These are phyloP conservation scores for Callimorpha dominula DNA, from an alignment of 2,888 invertebrate species.

Conservation along the genomic window DNA sequence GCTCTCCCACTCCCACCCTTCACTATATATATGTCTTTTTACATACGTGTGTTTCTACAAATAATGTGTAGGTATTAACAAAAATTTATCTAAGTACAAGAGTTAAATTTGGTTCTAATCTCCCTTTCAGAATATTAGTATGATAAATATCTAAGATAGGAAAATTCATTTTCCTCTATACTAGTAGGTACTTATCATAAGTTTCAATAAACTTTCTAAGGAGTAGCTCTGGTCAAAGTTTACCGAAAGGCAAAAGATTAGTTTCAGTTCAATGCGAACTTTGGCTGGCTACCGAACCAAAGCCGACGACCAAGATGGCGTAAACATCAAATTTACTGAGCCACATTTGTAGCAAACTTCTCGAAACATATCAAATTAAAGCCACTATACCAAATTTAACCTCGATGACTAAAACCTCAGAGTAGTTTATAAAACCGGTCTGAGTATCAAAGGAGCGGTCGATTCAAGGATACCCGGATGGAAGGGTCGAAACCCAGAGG, in stretches of 20 bases:
- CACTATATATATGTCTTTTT: too few relatives aligned
- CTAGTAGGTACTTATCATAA: constrained; percentile 1
- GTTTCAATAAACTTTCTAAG: constrained; percentile 5
- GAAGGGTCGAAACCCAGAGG: constrained; percentile 16
- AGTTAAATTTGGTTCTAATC: background rate
- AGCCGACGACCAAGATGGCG: constrained; percentile 3
- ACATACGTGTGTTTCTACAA: too few relatives aligned
- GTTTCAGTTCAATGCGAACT: constrained; percentile 19
- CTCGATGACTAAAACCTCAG: background rate
- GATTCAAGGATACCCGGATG: constrained; percentile 20
- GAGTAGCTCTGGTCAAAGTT: constrained; percentile 9
- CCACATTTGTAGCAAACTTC: constrained; percentile 16
- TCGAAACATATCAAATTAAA: constrained; percentile 20
- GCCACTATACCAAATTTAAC: constrained; percentile 10
- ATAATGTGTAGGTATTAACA: too few relatives aligned
- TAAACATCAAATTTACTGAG: constrained; percentile 18
- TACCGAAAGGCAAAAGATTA: constrained; percentile 19
- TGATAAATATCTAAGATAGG: background rate
- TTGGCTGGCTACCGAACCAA: constrained; percentile 5
- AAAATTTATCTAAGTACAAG: too few relatives aligned
- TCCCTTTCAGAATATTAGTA: background rate
- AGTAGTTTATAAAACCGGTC: constrained; percentile 10
- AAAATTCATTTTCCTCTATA: background rate
- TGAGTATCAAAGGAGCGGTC: constrained; percentile 23
- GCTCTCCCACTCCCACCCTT: too few relatives aligned